Evolutionary conservation across 2,113 vertebrate genomes (phyloP).

Genomic region (Pholis gunnellus): DNA sequence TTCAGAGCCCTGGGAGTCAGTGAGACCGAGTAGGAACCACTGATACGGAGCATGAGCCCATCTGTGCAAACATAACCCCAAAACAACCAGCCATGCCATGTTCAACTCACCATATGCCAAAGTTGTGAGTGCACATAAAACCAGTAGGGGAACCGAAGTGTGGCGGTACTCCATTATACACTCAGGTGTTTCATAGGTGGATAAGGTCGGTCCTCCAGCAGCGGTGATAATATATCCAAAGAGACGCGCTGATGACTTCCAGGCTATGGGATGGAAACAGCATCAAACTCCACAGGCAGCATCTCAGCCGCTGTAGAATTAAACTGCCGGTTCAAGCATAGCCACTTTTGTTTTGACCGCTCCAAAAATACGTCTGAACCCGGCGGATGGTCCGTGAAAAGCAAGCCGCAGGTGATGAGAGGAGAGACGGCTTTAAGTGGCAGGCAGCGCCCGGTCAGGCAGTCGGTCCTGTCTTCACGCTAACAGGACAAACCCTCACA

Average conservation of each 20-base stretch:
- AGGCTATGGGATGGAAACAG: constrained; percentile 25
- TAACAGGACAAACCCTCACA: neutral
- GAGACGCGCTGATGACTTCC: neutral
- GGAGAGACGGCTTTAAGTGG: constrained; percentile 53
- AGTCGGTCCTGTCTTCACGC: neutral
- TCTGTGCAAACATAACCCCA: constrained; percentile 54
- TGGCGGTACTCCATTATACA: constrained; percentile 78
- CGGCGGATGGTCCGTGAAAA: constrained; percentile 9
- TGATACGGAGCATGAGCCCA: constrained; percentile 26
- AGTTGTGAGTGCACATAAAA: constrained; percentile 70
- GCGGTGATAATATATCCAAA: constrained; percentile 33
- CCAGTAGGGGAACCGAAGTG: constrained; percentile 61
- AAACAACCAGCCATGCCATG: constrained; percentile 1
- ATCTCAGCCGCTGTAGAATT: constrained; percentile 43
- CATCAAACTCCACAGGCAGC: constrained; percentile 55
- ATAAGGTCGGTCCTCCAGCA: constrained; percentile 33
- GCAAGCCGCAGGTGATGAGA: constrained; percentile 53
- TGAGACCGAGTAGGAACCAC: constrained; percentile 5
- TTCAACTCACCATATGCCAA: constrained; percentile 80
- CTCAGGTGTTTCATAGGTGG: constrained; percentile 31
- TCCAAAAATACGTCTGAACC: neutral
- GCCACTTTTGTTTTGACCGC: constrained; percentile 36
- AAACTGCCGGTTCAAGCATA: neutral
- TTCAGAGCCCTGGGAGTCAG: constrained; percentile 1
- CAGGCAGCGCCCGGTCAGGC: constrained; percentile 33